Evolutionary conservation across 2,797 vertebrate species (phyloP), one percentile per base, ranked within the genome.

Genomic region (Neomorphus geoffroyi): DNA sequence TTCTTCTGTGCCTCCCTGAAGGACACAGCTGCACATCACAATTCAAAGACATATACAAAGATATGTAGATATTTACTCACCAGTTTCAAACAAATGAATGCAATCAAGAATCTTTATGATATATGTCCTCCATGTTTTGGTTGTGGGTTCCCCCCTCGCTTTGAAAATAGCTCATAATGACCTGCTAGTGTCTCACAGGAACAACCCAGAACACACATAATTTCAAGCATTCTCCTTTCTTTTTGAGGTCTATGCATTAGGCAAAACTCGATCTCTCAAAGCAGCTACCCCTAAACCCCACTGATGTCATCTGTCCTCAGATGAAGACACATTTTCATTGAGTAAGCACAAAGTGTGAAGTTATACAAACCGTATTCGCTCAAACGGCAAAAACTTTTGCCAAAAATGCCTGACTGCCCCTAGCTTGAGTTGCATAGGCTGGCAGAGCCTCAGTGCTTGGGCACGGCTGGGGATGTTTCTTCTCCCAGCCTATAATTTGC

Each of bases 401-500:
- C 79, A 92, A 80, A 91, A 85, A 75, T 3, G 26, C 32, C 22
- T 2, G 0, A 10, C 27, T 50, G 33, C 10, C 39, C 37, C 71
- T 62, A 48, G 56, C 23, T 27, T 43, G 71, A 66, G 60, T 26
- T 58, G 62, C 70, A 54, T 10, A 37, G 43, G n/a, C 45, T 64
- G 73, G 69, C 88, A 86, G 72, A 53, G 23, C 45, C 45, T 71
- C 61, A 30, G 26, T 1, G 1, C 64, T 33, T 30, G 10, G 2
- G 23, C 80, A 58, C 1, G 1, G 53, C 62, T 81, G 64, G 78
- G 71, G 60, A 39, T 93, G 91, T 69, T 81, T 66, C 35, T 14
- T 72, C 77, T 82, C 78, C 60, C 56, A 88, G 90, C 23, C 80
- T 78, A 39, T 90, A 56, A 80, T 88, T 88, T 85, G 41, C 72